Evolutionary conservation across 2,113 vertebrate genomes (phyloP).

Genomic region (Hemichromis elongatus): DNA sequence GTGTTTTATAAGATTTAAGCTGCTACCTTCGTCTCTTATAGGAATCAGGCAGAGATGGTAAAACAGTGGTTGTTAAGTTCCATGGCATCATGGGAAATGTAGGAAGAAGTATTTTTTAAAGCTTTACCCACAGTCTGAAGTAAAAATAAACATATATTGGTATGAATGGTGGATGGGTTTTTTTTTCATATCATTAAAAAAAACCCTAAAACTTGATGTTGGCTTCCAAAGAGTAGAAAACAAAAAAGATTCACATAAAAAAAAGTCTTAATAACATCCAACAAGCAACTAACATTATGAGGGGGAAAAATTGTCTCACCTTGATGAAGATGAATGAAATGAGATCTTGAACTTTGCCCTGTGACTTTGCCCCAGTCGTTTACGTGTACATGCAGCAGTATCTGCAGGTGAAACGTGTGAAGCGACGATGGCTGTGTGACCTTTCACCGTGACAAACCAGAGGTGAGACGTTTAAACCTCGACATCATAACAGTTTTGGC

Average conservation of each 20-base stretch:
- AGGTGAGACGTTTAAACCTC: background rate
- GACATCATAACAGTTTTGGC: rapidly evolving
- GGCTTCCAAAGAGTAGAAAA: background rate
- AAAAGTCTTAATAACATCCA: background rate
- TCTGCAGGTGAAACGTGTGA: background rate
- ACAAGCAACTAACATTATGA: background rate
- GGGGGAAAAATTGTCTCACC: background rate
- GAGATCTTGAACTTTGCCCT: background rate
- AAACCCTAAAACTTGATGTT: background rate
- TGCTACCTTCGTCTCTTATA: background rate
- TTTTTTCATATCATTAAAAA: background rate
- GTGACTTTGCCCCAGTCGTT: no score
- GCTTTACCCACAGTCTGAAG: background rate
- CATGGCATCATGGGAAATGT: background rate
- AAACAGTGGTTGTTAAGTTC: background rate
- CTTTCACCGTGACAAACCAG: rapidly evolving
- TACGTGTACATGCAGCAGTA: rapidly evolving
- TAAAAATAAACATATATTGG: rapidly evolving
- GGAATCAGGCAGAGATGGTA: background rate
- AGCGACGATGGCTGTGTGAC: rapidly evolving
- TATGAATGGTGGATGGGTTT: background rate
- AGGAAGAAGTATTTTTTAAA: background rate
- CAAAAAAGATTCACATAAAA: background rate
- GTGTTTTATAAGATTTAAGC: background rate
- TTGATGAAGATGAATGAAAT: rapidly evolving